A percentile compares a stretch with the other conserved stretches of the same genome.
Conservation (phyloP, 1,140 invertebrate species). For the Brachionus plicatilis region DNA sequence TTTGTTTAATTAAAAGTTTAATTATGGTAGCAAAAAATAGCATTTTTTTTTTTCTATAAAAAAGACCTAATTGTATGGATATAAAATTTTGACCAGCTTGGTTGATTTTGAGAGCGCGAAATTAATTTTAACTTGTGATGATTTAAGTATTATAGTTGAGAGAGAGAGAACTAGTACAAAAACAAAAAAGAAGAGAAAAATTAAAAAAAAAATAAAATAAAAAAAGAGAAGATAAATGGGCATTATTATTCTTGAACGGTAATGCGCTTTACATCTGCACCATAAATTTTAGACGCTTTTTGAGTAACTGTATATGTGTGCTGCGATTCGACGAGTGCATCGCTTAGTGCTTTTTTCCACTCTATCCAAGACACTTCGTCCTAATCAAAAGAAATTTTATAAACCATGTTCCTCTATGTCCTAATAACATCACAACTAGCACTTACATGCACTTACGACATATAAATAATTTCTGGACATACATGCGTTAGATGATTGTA, state of each 20-base stretch:
- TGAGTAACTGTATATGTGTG: slow-evolving; percentile 37
- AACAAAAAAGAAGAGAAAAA: background rate
- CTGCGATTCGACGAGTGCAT: slow-evolving; percentile 39
- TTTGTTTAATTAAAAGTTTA: background rate
- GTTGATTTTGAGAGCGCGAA: too few relatives aligned
- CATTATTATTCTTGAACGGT: slow-evolving; percentile 39
- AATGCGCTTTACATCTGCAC: slow-evolving; percentile 40
- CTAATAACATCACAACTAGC: background rate
- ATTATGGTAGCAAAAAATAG: background rate
- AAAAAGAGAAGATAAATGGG: background rate
- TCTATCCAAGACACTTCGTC: slow-evolving; percentile 41
- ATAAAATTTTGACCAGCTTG: too few relatives aligned
- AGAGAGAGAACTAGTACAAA: too few relatives aligned
- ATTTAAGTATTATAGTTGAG: background rate
- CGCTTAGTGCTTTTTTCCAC: slow-evolving; percentile 37
- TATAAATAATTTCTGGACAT: too few relatives aligned
- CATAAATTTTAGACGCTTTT: slow-evolving; percentile 41
- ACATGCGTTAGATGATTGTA: too few relatives aligned
- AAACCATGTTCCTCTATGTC: too few relatives aligned
- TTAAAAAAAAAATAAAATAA: background rate
- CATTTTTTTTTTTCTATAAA: background rate
- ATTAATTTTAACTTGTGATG: background rate
- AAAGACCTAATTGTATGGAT: too few relatives aligned
- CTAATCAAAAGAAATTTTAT: background rate
- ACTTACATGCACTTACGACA: background rate